These are phyloP conservation scores for Drosophila biarmipes DNA, from an alignment of 1,140 invertebrate species.

Conservation along the genomic window DNA sequence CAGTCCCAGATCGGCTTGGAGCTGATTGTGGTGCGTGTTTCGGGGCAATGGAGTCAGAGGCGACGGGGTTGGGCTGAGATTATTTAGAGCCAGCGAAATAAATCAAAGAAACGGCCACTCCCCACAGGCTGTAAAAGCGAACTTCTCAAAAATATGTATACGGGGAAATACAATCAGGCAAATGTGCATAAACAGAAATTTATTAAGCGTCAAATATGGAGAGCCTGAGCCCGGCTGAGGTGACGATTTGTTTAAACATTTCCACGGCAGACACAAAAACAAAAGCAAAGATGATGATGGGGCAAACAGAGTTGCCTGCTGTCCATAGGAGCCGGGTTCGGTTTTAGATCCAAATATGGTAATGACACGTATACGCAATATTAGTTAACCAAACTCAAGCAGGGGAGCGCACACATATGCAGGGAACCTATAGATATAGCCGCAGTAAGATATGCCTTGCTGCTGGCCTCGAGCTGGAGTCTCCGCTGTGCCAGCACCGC, in stretches of 20 bases:
- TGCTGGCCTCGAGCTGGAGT: constrained; percentile 36
- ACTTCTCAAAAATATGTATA: constrained; percentile 15
- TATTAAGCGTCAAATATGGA: constrained; percentile 79
- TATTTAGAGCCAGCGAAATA: constrained; percentile 42
- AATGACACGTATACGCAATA: constrained; percentile 74
- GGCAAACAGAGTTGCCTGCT: constrained; percentile 42
- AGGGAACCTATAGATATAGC: constrained; percentile 10
- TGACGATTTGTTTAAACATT: constrained; percentile 70
- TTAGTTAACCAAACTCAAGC: constrained; percentile 32
- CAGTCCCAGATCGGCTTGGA: not conserved
- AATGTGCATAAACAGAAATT: constrained; percentile 72
- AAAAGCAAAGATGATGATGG: constrained; percentile 15
- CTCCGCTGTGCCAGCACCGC: constrained; percentile 1
- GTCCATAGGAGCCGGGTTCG: constrained; percentile 30
- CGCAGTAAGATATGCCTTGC: constrained; percentile 28
- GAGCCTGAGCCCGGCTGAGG: constrained; percentile 27
- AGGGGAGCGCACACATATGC: constrained; percentile 2
- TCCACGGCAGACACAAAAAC: constrained; percentile 24
- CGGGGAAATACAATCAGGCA: constrained; percentile 15
- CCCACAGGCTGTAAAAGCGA: constrained; percentile 13
- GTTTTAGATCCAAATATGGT: constrained; percentile 71
- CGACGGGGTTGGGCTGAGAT: constrained; percentile 31
- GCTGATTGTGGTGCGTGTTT: constrained; percentile 54
- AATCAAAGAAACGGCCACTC: constrained; percentile 66
- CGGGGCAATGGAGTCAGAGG: constrained; percentile 45